Conservation (phyloP, 2,888 invertebrate species). For the Miltochrista miniata region DNA sequence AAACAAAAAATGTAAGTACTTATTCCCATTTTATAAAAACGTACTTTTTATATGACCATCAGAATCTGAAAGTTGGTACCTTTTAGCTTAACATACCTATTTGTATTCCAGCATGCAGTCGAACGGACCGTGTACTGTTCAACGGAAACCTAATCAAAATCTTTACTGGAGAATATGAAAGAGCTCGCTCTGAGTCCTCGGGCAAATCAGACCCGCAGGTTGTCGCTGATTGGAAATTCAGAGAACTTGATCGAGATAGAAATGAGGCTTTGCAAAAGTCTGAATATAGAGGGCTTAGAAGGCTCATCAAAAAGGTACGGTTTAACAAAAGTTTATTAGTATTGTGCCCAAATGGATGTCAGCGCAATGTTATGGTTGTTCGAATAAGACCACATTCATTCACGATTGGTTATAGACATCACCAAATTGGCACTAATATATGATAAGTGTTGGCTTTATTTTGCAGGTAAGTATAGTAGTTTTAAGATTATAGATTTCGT, state of each 20-base stretch:
- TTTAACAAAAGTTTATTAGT: too few species aligned
- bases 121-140: conserved; percentile 90
- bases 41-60: too few species aligned
- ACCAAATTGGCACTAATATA: too few species aligned
- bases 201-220: conserved; percentile 68
- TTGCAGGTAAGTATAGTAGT: too few species aligned
- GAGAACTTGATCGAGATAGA: conserved; percentile 90
- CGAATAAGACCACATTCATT: too few species aligned
- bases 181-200: conserved; percentile 61
- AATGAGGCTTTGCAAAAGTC: conserved; percentile 90
- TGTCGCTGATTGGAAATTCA: conserved; percentile 96
- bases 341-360: too few species aligned
- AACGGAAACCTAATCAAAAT: conserved; percentile 93
- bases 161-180: conserved; percentile 90
- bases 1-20: conserved; percentile 75
- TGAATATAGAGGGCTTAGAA: conserved; percentile 92
- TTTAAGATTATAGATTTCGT: too few species aligned
- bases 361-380: too few species aligned
- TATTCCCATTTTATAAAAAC: too few species aligned
- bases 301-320: conserved; percentile 90
- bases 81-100: not conserved
- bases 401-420: too few species aligned
- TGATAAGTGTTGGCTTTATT: too few species aligned
- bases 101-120: conserved; percentile 84
- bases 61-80: too few species aligned